These are phyloP conservation scores for Rhagophthalmus giganteus DNA, from an alignment of 2,888 invertebrate genomes.

Conservation along the genomic window DNA sequence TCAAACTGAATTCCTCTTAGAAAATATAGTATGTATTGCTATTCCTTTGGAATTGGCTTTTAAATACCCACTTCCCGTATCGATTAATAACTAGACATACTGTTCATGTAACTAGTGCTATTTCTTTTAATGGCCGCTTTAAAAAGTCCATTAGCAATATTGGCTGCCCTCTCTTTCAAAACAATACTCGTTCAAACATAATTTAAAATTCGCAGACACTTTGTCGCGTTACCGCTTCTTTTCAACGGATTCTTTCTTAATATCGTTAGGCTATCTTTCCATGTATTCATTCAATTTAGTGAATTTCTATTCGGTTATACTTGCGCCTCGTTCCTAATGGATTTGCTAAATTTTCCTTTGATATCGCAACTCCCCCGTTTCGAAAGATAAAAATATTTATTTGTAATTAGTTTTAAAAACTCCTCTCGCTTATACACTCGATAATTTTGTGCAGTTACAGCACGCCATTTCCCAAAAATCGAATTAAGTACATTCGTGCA, in stretches of 20 bases:
- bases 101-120: not conserved
- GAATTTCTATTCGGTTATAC: slow-evolving; percentile 21
- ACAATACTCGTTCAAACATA: slow-evolving; percentile 17
- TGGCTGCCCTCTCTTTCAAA: not conserved
- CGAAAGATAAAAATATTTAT: slow-evolving; percentile 1
- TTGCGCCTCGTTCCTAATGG: slow-evolving; percentile 16
- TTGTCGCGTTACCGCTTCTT: slow-evolving; percentile 14
- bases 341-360: slow-evolving; percentile 18
- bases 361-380: slow-evolving; percentile 6
- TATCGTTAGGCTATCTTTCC: slow-evolving; percentile 22
- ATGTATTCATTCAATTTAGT: slow-evolving; percentile 25
- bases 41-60: not conserved
- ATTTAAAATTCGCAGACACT: slow-evolving; percentile 7
- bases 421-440: too few species aligned
- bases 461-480: too few species aligned
- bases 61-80: too few species aligned
- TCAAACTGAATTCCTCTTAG: not conserved
- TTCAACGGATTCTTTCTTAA: slow-evolving; percentile 23
- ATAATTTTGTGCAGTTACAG: too few species aligned
- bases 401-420: not conserved
- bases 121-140: not conserved
- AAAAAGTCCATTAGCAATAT: not conserved
- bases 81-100: not conserved
- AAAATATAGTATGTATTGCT: not conserved
- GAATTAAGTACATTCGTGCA: too few species aligned